Evolutionary conservation across 2,888 invertebrate genomes (phyloP), one percentile per base, ranked within the genome.

Genomic region (Drosophila helvetica): DNA sequence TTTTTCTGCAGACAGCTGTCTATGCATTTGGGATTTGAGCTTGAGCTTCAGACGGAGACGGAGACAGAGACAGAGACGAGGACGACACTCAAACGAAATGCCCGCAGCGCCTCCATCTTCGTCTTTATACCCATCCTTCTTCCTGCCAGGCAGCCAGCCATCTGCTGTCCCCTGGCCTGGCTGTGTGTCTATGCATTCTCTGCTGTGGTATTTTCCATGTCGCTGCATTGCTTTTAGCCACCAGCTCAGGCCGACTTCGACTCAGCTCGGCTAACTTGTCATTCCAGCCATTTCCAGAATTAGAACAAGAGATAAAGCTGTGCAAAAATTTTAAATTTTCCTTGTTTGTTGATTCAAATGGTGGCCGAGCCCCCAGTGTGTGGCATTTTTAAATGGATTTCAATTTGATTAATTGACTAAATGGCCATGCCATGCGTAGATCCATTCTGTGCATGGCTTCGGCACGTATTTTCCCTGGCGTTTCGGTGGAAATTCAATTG

Each of bases 1-100:
- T 50, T 67, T 55, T 67, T 54, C 18, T 19, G 42, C 30, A 66
- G 47, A 55, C 27, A 51, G 82, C 88, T 82, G 88, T 81, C 86
- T 75, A 79, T 85, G 88, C 82, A 79, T 79, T 82, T 77, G 88
- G 82, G 88, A 85, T 81, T 87, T 79, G 70, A 77, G 88, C 68
- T 61, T 62, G 77, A 25, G 54, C 55, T 68, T 5, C 66, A 85
- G 77, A 81, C 86, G 73, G 74, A 19, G 53, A 66, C 65, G 68
- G 77, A 25, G 54, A 67, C 65, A 22, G 68, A 85, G 77, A 81
- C 86, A 73, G 74, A 19, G 53, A 66, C 65, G 68, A 66, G 55
- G 55, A 53, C 57, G 65, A 70, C 72, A 79, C 78, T 78, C 71
- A 79, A 61, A 53, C 57, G 68, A 53, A 59, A 64, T 67, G 67